Percentiles rank a stretch among this genome's conserved stretches.
Conservation (phyloP, 2,113 vertebrate species). For the Phylloscopus whistleri region DNA sequence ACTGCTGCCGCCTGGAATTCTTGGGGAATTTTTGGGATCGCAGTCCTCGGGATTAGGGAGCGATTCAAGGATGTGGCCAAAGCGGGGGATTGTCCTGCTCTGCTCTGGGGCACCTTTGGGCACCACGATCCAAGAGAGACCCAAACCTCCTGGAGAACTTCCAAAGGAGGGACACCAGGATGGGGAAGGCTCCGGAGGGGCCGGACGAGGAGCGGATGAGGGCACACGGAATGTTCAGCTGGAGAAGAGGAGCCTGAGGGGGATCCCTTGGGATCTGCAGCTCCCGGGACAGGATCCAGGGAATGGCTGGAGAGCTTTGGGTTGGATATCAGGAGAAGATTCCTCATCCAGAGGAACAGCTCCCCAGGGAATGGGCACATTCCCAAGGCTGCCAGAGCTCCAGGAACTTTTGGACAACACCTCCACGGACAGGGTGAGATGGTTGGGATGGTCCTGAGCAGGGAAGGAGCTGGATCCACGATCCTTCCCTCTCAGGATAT, state of each 20-base stretch:
- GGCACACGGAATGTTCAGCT: not conserved
- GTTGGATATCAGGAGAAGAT: not conserved
- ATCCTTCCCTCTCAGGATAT: not conserved
- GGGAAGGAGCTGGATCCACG: not conserved
- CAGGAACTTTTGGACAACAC: fast-evolving
- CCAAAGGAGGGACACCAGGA: not conserved
- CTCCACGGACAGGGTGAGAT: not conserved
- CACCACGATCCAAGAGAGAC: too few species aligned
- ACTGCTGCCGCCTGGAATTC: not conserved
- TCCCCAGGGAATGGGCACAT: too few species aligned
- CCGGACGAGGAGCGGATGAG: not conserved
- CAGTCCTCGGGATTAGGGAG: not conserved
- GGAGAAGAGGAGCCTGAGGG: not conserved
- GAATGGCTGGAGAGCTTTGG: too few species aligned
- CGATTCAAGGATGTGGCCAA: too few species aligned
- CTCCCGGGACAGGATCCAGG: too few species aligned
- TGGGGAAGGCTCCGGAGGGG: not conserved
- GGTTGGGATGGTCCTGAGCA: too few species aligned
- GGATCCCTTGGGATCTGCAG: not conserved
- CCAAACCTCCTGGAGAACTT: too few species aligned
- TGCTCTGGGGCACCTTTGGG: too few species aligned
- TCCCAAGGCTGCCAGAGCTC: not conserved
- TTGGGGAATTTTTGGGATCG: not conserved
- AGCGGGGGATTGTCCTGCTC: too few species aligned
- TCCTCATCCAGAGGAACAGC: not conserved